Base-by-base conservation (phyloP, 2,797 vertebrate genomes). In the Mionectes olivaceus region DNA sequence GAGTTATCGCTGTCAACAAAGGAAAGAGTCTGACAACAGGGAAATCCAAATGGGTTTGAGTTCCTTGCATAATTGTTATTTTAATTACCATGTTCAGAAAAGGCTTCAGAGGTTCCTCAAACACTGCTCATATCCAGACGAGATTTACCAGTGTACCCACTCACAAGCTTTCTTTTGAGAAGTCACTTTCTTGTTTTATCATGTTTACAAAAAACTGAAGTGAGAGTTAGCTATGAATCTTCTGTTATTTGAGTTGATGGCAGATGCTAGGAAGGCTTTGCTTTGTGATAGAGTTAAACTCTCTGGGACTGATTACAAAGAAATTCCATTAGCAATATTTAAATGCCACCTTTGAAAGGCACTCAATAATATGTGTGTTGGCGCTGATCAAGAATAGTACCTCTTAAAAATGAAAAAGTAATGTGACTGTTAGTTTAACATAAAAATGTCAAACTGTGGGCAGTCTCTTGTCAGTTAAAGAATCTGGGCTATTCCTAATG, bases 281-380 rank as follows among this genome's bases (percentile, higher is more conserved):
- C 89, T 95, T 61, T 94, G 94, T 81, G 94, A 64, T 77, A 90
- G 84, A 96, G 87, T 89, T 97, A 96, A 97, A 96, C 94, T 96
- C 96, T 94, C 82, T 83, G 92, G 93, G 96, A 97, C 93, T 94
- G 96, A 97, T 97, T 97, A 97, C 97, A 97, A 95, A 97, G 96
- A 97, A 97, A 97, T 93, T 97, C 96, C 97, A 97, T 97, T 97
- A 97, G 93, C 96, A 96, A 97, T 97, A 96, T 96, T 96, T 97
- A 97, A 97, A 97, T 96, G 94, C 96, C 84, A 83, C 61, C 95
- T 93, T 94, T 97, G 96, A 97, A 96, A 97, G 93, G 93, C 96
- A 97, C 94, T 96, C 95, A 69, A 95, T 97, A 95, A 91, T 95
- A 97, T 96, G 91, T 87, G 93, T 96, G 96, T 93, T 97, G 97